Base-by-base conservation (phyloP, 2,888 invertebrate genomes). In the Synanthedon formicaeformis region DNA sequence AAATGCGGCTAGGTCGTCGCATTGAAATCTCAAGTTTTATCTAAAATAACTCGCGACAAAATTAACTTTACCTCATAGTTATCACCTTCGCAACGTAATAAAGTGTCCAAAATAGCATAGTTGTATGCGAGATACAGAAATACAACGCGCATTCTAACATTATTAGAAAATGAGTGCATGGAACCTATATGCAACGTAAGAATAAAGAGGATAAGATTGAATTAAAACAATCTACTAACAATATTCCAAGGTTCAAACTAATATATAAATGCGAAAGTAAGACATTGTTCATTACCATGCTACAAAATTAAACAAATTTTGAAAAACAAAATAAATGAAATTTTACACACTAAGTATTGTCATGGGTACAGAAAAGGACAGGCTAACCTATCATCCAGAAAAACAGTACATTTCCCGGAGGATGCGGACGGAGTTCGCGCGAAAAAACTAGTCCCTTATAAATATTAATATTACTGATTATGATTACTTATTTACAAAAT, bases 31-130 rank as follows among this genome's bases (percentile, higher is more conserved):
- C 68, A 70, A 70, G 69, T 64, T 72, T 67, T 71, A 67, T 73
- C 71, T 55, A 78, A 83, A 86, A 83, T 85, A 83, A 69, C 68
- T 62, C 58, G 73, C 65, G 80, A 81, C 79, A 75, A 77, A 80
- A 74, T 77, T 84, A 85, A 78, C 76, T 67, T 66, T 59, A 71
- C 72, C 66, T 67, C 74, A 75, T 71, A 73, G 75, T 71, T 78
- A 80, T 83, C 77, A 83, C 84, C 86, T 86, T 86, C 85, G 69
- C 69, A 70, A 64, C 72, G 72, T 77, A 81, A 81, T 82, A 81
- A 78, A 55, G 71, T 64, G 65, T 65, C 72, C 73, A 66, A 74
- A 83, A 84, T 83, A 85, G 78, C 72, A 53, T 63, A 66, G 69
- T 62, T 70, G 66, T 76, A 74, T 71, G 76, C 66, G 67, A 61